A percentile compares a stretch with the other conserved stretches of the same genome.
phyloP scores from a whole-genome alignment of 2,113 vertebrate genomes.

The Thymallus thymallus region DNA sequence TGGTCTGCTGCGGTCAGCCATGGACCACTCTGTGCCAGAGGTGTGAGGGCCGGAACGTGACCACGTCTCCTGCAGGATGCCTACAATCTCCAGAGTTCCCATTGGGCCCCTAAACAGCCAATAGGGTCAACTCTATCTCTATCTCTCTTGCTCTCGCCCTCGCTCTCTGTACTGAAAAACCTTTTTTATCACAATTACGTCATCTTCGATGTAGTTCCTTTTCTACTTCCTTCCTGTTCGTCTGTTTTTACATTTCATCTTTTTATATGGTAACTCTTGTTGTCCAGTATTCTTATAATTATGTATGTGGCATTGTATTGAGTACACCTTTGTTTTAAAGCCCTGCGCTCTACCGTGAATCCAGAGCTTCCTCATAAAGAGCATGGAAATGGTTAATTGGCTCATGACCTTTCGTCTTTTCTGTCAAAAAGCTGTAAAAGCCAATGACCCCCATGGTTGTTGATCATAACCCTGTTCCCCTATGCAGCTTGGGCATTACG shows the following conservation, averaged over 20 bases:
- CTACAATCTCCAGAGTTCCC: constrained; percentile 37
- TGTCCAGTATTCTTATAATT: background rate
- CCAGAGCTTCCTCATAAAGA: constrained; percentile 57
- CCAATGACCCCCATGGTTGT: constrained; percentile 13
- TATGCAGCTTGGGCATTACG: constrained; percentile 10
- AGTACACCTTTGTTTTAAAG: constrained; percentile 18
- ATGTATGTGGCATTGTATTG: background rate
- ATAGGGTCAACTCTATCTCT: background rate
- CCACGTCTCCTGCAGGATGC: constrained; percentile 36
- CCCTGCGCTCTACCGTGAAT: constrained; percentile 46
- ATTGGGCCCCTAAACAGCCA: background rate
- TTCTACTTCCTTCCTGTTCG: constrained; percentile 15
- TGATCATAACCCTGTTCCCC: constrained; percentile 25
- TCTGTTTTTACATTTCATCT: background rate
- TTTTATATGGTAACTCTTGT: background rate
- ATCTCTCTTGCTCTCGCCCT: too few relatives aligned
- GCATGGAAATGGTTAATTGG: constrained; percentile 40
- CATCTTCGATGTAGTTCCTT: background rate
- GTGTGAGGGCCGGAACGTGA: constrained; percentile 68
- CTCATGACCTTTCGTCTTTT: constrained; percentile 27
- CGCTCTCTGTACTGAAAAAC: background rate
- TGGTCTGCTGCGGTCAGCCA: constrained; percentile 79
- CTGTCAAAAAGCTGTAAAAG: constrained; percentile 60
- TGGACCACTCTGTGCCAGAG: constrained; percentile 95
- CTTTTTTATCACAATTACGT: constrained; percentile 44